These are phyloP conservation scores for Chromoteleia sp. DNA, from an alignment of 2,888 invertebrate species.

Conservation along the genomic window DNA sequence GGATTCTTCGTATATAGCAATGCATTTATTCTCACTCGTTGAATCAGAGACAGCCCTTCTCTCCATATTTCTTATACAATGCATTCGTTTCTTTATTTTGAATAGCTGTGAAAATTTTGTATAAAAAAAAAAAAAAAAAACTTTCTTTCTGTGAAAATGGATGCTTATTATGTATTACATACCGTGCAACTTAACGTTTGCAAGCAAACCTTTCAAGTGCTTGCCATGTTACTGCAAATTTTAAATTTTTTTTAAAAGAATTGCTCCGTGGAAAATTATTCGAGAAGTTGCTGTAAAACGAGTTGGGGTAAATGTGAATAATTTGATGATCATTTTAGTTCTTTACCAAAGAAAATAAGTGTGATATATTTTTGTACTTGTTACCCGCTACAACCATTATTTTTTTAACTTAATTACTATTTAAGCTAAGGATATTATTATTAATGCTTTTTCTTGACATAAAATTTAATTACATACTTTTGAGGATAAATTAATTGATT, in stretches of 20 bases:
- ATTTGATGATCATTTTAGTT: conserved; percentile 21
- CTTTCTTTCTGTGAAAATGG: conserved; percentile 32
- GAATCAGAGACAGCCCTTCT: conserved; percentile 32
- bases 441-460: too few species aligned
- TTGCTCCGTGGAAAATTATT: conserved; percentile 24
- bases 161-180: conserved; percentile 42
- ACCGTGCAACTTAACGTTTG: conserved; percentile 24
- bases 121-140: too few species aligned
- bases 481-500: too few species aligned
- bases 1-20: conserved; percentile 76
- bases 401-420: too few species aligned
- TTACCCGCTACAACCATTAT: too few species aligned
- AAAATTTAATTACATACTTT: too few species aligned
- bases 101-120: too few species aligned
- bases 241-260: conserved; percentile 28
- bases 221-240: conserved; percentile 33
- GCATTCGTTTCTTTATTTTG: conserved; percentile 50
- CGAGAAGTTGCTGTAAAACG: not conserved
- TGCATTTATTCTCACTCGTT: conserved; percentile 67
- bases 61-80: conserved; percentile 32
- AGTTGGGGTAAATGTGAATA: conserved; percentile 4
- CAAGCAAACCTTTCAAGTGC: conserved; percentile 28
- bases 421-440: too few species aligned
- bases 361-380: too few species aligned
- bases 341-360: not conserved